Conservation (phyloP, 2,797 vertebrate genomes). For the Coreius guichenoti region DNA sequence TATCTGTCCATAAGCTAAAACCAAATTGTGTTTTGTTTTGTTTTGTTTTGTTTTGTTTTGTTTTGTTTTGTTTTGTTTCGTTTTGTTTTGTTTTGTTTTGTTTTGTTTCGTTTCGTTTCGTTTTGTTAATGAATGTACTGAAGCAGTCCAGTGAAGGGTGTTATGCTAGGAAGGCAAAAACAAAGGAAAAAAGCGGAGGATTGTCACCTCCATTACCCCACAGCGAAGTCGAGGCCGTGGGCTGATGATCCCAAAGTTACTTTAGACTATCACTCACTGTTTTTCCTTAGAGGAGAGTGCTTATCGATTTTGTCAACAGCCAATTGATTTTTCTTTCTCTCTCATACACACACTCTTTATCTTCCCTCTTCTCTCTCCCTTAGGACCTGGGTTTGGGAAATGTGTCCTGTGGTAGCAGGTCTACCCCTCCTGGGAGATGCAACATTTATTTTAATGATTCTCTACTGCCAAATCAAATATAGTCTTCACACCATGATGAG, state of each 20-base stretch:
- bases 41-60: neutral
- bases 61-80: no score
- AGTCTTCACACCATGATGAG: slow-evolving; percentile 57
- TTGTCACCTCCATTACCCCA: slow-evolving; percentile 65
- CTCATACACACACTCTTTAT: slow-evolving; percentile 26
- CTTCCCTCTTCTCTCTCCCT: slow-evolving; percentile 32
- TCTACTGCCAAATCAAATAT: slow-evolving; percentile 57
- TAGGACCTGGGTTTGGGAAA: slow-evolving; percentile 59
- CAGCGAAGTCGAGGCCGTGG: slow-evolving; percentile 56
- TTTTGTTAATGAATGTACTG: neutral
- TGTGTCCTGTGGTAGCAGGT: slow-evolving; percentile 59
- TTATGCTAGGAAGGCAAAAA: slow-evolving; percentile 5
- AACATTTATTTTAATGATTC: slow-evolving; percentile 59
- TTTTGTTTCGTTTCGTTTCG: neutral
- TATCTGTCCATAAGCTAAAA: neutral
- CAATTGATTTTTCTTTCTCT: slow-evolving; percentile 71
- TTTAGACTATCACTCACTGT: slow-evolving; percentile 76
- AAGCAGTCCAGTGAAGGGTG: neutral
- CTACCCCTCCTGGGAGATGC: slow-evolving; percentile 58
- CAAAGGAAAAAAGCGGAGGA: neutral
- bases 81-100: neutral
- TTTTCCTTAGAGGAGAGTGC: slow-evolving; percentile 77
- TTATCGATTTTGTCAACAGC: slow-evolving; percentile 82
- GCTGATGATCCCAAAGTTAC: slow-evolving; percentile 71
- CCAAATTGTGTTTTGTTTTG: neutral